phyloP scores from a whole-genome alignment of 1,140 invertebrate species.

The Amyelois transitella region DNA sequence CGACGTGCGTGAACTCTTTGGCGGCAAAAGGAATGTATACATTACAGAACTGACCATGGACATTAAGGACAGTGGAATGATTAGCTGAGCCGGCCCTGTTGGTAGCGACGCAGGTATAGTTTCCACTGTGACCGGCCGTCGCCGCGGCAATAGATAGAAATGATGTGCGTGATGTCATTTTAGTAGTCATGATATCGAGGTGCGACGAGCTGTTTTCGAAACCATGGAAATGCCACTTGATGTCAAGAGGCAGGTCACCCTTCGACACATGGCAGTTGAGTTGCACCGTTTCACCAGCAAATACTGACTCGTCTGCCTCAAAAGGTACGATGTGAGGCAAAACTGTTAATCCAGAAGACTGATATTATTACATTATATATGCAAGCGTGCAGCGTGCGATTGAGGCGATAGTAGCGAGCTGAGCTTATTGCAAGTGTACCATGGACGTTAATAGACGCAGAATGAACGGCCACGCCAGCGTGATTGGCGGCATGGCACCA shows the following conservation, averaged over 20 bases:
- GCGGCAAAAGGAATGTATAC: slow-evolving; percentile 30
- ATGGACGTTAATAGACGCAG: slow-evolving; percentile 78
- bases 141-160: slow-evolving; percentile 86
- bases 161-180: slow-evolving; percentile 85
- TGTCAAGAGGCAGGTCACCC: slow-evolving; percentile 84
- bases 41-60: slow-evolving; percentile 80
- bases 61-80: slow-evolving; percentile 80
- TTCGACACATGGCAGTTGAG: slow-evolving; percentile 85
- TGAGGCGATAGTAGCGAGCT: slow-evolving; percentile 36
- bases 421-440: slow-evolving; percentile 65
- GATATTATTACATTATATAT: slow-evolving; percentile 38
- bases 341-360: slow-evolving; percentile 77
- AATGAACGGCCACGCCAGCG: slow-evolving; percentile 79
- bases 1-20: background rate
- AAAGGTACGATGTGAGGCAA: slow-evolving; percentile 86
- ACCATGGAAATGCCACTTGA: slow-evolving; percentile 86
- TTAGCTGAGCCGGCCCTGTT: slow-evolving; percentile 83
- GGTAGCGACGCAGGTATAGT: slow-evolving; percentile 86
- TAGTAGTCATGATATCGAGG: slow-evolving; percentile 81
- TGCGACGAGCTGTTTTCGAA: slow-evolving; percentile 76
- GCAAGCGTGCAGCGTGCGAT: slow-evolving; percentile 68
- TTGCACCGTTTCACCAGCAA: slow-evolving; percentile 85
- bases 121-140: slow-evolving; percentile 83
- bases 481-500: slow-evolving; percentile 81
- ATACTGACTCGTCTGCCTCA: slow-evolving; percentile 84